Base-by-base conservation (phyloP, 2,888 invertebrate species). In the Apodemia duryi region DNA sequence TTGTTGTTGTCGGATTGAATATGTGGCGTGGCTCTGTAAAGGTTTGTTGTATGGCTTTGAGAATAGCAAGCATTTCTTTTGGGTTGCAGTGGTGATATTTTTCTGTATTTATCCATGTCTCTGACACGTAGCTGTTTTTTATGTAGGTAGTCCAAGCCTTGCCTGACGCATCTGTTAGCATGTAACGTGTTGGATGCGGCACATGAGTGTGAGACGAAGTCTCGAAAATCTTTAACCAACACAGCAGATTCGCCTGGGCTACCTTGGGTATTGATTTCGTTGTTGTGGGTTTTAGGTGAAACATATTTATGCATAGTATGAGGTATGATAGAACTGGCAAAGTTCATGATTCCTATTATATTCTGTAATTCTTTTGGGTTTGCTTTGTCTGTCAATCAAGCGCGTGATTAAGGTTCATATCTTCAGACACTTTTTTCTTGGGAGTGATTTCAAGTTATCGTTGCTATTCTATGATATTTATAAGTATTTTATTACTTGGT, bases 1-100 rank as follows among this genome's bases (percentile, higher is more conserved):
- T 11, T 54, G 1, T 28, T 54, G 54, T 54, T 54, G 54, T 54
- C 29, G 54, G n/a, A 54, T 29, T 54, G 54, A 10, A 54, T 28
- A 10, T 54, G 54, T 6, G 29, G 6, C 9, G 54, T 54, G 28
- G 54, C 7, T 28, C n/a, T 54, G 54, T 28, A 10, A 11, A 29
- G 11, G n/a, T 54, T 29, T 29, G 28, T 10, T 54, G 28, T 54
- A 54, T 28, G 54, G 54, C 28, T 54, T 10, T 54, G n/a, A 54
- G 28, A 11, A 54, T 54, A 6, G 54, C 54, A 3, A 54, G 10
- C 61, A 69, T 54, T 28, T 54, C 54, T 28, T 54, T 29, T 54
- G 10, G 29, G 3, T 54, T 54, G 54, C 54, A 21, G 28, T 68
- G 70, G 65, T 66, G 67, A 5, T 3, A 7, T 28, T 46, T 62